Evolutionary conservation across 1,140 invertebrate species (phyloP).

Genomic region (Saxidomus purpurata): DNA sequence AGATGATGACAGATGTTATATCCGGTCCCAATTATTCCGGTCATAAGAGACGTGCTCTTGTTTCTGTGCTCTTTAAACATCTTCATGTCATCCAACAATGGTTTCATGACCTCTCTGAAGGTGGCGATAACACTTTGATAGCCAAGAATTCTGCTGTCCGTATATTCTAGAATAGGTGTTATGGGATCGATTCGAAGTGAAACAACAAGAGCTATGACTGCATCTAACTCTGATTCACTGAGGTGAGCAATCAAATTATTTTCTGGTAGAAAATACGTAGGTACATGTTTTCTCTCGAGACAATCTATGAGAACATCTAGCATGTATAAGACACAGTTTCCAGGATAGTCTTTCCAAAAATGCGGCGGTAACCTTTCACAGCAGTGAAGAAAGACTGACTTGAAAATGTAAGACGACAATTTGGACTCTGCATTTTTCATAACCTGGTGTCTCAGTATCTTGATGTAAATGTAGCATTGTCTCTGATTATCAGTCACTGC

Average conservation of each 20-base stretch:
- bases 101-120: constrained; percentile 42
- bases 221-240: constrained; percentile 39
- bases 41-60: constrained; percentile 35
- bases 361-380: constrained; percentile 60
- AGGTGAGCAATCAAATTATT: constrained; percentile 56
- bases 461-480: constrained; percentile 65
- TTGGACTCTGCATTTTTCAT: background rate
- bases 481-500: constrained; percentile 65
- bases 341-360: constrained; percentile 62
- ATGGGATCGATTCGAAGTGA: constrained; percentile 32
- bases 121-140: constrained; percentile 48
- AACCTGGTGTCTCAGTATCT: constrained; percentile 59
- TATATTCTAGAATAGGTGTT: constrained; percentile 48
- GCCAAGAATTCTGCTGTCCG: constrained; percentile 43
- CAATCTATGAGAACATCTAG: constrained; percentile 36
- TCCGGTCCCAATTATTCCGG: background rate
- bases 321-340: constrained; percentile 62
- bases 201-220: background rate
- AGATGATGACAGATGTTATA: constrained; percentile 4
- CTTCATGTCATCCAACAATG: constrained; percentile 61
- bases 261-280: constrained; percentile 44
- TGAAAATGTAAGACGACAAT: constrained; percentile 36
- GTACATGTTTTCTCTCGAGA: constrained; percentile 21
- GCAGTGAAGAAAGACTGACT: constrained; percentile 67
- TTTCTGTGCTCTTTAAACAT: constrained; percentile 43